Base-by-base conservation (phyloP, 2,888 invertebrate species). In the Belgica antarctica region DNA sequence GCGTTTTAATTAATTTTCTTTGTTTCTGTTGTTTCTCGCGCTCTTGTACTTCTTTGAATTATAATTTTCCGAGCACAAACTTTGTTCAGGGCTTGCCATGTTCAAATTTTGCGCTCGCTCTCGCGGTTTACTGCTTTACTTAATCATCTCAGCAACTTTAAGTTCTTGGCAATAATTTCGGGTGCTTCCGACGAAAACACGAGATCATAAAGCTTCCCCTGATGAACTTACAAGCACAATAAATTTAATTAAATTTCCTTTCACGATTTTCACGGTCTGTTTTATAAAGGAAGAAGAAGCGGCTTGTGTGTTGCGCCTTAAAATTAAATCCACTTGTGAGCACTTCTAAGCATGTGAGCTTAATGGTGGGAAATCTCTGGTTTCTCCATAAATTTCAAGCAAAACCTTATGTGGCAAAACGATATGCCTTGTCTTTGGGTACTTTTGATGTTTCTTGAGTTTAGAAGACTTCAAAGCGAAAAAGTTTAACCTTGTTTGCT, bases 171-270 rank as follows among this genome's bases (percentile, higher is more conserved):
- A 52, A 17, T 12, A 3, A 52, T 52, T 31, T 52, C 17, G 52
- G 7, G 52, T 10, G 52, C 12, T 22, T 52, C 4, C 22, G 5
- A n/a, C 41, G 41, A 41, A 15, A 10, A 15, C 41, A n/a, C n/a
- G n/a, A 41, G 31, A 31, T 7, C 31, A 31, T 31, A 4, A 31
- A n/a, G n/a, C n/a, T 10, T 31, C 31, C 5, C 31, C 10, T 31
- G 10, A 4, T 31, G 31, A 7, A 31, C 31, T n/a, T 41, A 12
- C 41, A 12, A 12, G 12, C 2, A 52, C 52, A 22, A 52, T 52
- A n/a, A 22, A 22, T 52, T 52, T 52, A 52, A 52, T 52, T 52
- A 52, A 52, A 52, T 52, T 22, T 12, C 7, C 19, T 12, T n/a
- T 41, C 41, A n/a, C n/a, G n/a, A n/a, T n/a, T n/a, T n/a, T n/a